Percentiles rank a stretch among this genome's conserved stretches.
phyloP scores from a whole-genome alignment of 2,113 vertebrate genomes.

The Bettongia penicillata region DNA sequence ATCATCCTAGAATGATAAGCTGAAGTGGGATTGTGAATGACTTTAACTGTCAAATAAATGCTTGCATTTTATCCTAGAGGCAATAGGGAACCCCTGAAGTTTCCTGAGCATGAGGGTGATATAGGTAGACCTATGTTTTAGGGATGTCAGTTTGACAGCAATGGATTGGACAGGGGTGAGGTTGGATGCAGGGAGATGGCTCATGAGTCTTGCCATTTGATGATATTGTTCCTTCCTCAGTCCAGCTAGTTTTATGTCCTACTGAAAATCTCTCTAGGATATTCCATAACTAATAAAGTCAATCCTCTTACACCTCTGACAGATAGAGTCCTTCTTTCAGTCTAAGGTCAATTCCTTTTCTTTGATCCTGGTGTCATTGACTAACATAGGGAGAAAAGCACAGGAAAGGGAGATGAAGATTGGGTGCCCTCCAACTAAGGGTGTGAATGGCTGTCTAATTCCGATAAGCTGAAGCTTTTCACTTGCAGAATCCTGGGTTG shows the following conservation, averaged over 20 bases:
- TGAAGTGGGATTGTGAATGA: not conserved
- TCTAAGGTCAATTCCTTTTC: not conserved
- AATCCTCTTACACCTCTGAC: not conserved
- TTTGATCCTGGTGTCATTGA: not conserved
- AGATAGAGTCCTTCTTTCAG: not conserved
- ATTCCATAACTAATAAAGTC: not conserved
- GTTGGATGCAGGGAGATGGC: not conserved
- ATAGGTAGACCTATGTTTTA: not conserved
- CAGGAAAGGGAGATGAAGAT: not conserved
- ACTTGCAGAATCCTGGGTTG: slow-evolving; percentile 68
- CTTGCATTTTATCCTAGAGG: not conserved
- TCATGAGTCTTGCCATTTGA: not conserved
- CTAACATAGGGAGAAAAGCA: not conserved
- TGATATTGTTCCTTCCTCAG: not conserved
- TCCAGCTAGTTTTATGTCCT: not conserved
- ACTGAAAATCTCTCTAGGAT: not conserved
- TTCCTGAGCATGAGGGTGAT: not conserved
- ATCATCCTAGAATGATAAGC: not conserved
- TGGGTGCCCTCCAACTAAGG: slow-evolving; percentile 1
- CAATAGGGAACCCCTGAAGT: not conserved
- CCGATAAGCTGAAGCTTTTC: slow-evolving; percentile 48
- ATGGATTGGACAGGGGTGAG: not conserved
- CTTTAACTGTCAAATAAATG: not conserved
- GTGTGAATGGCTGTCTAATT: slow-evolving; percentile 38
- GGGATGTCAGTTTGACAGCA: not conserved